These are phyloP conservation scores for Tanytarsus gracilentus DNA, from an alignment of 2,888 invertebrate genomes.

Conservation along the genomic window DNA sequence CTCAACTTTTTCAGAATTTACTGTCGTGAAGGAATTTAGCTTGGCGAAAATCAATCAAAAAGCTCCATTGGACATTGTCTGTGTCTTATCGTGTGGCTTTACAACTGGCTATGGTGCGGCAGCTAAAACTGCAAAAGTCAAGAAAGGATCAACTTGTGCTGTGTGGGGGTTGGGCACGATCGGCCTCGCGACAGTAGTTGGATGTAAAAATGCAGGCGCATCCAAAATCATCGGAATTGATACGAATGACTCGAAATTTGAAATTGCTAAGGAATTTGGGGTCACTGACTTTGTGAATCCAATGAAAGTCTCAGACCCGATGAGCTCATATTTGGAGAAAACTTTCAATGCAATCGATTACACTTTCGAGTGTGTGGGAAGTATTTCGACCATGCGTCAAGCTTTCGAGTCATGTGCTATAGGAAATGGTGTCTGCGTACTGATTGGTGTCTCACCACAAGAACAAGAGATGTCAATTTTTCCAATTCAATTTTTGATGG, in stretches of 20 bases:
- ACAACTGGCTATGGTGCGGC: conserved; percentile 90
- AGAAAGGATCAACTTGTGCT: conserved; percentile 63
- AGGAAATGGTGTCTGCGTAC: conserved; percentile 87
- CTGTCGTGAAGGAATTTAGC: conserved; percentile 92
- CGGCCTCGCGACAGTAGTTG: conserved; percentile 73
- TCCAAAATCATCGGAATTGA: conserved; percentile 74
- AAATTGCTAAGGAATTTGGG: conserved; percentile 66
- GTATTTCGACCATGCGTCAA: conserved; percentile 63
- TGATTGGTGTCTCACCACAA: conserved; percentile 86
- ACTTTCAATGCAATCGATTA: conserved; percentile 86
- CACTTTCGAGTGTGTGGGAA: conserved; percentile 93
- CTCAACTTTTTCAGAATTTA: conserved; percentile 89
- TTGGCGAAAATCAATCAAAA: conserved; percentile 71
- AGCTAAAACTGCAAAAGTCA: conserved; percentile 73
- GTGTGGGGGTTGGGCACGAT: conserved; percentile 85
- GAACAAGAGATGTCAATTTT: conserved; percentile 89
- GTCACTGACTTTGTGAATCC: conserved; percentile 86
- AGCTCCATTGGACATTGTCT: conserved; percentile 81
- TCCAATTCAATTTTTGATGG: conserved; percentile 92
- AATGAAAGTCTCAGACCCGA: conserved; percentile 59
- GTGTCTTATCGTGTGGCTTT: conserved; percentile 86
- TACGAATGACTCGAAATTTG: conserved; percentile 66
- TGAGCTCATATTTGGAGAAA: conserved; percentile 73
- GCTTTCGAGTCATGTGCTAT: conserved; percentile 77
- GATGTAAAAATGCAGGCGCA: conserved; percentile 73